phyloP scores from a whole-genome alignment of 1,140 invertebrate species.

The Rhopalosiphum maidis region DNA sequence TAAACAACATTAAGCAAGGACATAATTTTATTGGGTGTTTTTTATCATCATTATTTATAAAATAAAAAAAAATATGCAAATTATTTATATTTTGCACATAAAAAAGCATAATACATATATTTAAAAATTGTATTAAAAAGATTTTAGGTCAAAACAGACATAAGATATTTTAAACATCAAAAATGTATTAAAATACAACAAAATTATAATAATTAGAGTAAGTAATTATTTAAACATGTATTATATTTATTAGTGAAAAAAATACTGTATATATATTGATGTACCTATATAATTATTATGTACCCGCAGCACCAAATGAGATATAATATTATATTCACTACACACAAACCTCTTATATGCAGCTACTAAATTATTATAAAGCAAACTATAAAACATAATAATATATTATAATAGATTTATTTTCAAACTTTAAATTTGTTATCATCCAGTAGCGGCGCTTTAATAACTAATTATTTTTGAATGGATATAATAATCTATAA shows the following conservation, averaged over 20 bases:
- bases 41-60: not conserved
- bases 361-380: not conserved
- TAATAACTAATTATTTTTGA: not conserved
- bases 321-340: not conserved
- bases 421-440: not conserved
- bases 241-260: not conserved
- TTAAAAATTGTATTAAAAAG: not conserved
- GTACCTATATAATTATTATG: not conserved
- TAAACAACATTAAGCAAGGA: not conserved
- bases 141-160: not conserved
- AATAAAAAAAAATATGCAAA: not conserved
- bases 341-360: not conserved
- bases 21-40: not conserved
- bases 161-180: not conserved
- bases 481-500: not conserved
- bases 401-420: not conserved
- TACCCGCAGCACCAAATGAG: not conserved
- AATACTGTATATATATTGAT: not conserved
- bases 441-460: not conserved
- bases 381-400: not conserved
- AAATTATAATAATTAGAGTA: not conserved
- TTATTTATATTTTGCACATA: not conserved
- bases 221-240: not conserved
- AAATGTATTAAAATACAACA: not conserved
- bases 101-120: not conserved